Conservation (phyloP, 1,140 invertebrate species). For the Cyrtorhinus lividipennis region DNA sequence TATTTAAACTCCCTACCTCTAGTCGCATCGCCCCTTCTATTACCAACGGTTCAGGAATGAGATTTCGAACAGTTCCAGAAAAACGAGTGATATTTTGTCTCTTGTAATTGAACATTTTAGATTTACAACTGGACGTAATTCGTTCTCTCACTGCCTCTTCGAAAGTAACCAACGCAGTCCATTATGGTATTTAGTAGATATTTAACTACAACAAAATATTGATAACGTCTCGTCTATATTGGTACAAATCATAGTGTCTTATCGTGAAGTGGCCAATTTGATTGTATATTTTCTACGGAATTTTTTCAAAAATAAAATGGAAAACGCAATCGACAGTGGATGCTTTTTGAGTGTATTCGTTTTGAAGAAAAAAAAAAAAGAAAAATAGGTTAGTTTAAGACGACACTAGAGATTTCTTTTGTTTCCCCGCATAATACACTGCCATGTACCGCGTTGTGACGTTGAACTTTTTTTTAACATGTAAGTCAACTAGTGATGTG, state of each 20-base stretch:
- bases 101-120: slow-evolving; percentile 6
- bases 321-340: neutral
- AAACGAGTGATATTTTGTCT: neutral
- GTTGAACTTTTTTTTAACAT: neutral
- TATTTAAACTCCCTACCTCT: no score
- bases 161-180: neutral
- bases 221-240: slow-evolving; percentile 11
- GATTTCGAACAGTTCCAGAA: neutral
- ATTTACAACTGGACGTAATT: neutral
- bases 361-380: neutral
- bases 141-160: slow-evolving; percentile 11
- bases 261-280: slow-evolving; percentile 11
- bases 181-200: no score
- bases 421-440: neutral
- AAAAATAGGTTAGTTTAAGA: neutral
- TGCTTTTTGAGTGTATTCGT: neutral
- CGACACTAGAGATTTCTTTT: neutral
- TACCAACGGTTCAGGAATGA: neutral
- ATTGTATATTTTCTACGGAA: slow-evolving; percentile 13
- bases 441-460: neutral
- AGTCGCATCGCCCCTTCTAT: no score
- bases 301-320: neutral
- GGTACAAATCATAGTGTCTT: slow-evolving; percentile 18
- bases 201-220: slow-evolving; percentile 6
- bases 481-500: neutral